These are phyloP conservation scores for Drosophila obscura DNA, from an alignment of 1,140 invertebrate species.

Conservation along the genomic window DNA sequence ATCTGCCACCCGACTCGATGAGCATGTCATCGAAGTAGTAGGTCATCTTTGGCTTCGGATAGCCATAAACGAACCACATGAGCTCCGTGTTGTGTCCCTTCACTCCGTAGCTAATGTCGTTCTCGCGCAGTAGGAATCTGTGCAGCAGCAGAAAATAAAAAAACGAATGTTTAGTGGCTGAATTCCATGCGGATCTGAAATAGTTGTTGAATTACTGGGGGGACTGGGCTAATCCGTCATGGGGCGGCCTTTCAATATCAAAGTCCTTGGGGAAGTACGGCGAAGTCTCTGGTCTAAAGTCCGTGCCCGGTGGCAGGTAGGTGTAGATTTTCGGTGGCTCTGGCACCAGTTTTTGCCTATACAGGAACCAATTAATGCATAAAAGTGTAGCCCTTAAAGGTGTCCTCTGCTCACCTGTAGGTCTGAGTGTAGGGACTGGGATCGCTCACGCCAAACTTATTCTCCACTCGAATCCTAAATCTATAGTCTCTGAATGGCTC, in stretches of 20 bases:
- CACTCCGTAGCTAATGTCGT: slow-evolving; percentile 93
- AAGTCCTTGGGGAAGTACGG: slow-evolving; percentile 95
- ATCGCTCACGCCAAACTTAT: slow-evolving; percentile 98
- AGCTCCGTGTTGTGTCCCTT: slow-evolving; percentile 94
- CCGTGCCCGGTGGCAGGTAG: slow-evolving; percentile 91
- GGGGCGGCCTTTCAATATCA: slow-evolving; percentile 93
- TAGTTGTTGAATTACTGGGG: slow-evolving; percentile 84
- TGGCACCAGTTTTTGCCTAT: slow-evolving; percentile 90
- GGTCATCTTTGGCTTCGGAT: slow-evolving; percentile 94
- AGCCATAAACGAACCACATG: slow-evolving; percentile 96
- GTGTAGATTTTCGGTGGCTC: slow-evolving; percentile 91
- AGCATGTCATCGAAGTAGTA: slow-evolving; percentile 94
- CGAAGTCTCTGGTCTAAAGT: slow-evolving; percentile 94
- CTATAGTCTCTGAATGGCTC: slow-evolving; percentile 95
- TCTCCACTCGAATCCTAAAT: slow-evolving; percentile 96
- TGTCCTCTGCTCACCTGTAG: slow-evolving; percentile 84
- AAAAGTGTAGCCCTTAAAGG: no score
- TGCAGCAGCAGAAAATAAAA: neutral
- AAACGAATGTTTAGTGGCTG: neutral
- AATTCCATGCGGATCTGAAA: neutral
- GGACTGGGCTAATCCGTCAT: slow-evolving; percentile 92
- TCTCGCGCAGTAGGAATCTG: slow-evolving; percentile 92
- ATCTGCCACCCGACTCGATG: slow-evolving; percentile 92
- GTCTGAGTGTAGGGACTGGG: slow-evolving; percentile 94
- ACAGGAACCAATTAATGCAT: neutral